A percentile compares a stretch with the other conserved stretches of the same genome.
phyloP scores from a whole-genome alignment of 2,113 vertebrate genomes.

The Saccopteryx leptura region DNA sequence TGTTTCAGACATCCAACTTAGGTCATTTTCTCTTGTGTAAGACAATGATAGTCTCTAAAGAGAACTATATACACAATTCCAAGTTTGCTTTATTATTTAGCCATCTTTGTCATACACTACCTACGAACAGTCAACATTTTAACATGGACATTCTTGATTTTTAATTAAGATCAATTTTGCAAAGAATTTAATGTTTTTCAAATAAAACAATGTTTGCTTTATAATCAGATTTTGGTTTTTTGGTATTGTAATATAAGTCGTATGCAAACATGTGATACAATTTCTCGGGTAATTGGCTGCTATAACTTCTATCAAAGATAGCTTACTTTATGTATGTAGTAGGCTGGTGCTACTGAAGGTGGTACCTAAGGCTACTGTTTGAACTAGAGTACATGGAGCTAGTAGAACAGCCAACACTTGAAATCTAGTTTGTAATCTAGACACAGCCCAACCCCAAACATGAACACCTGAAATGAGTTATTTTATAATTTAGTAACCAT shows the following conservation, averaged over 20 bases:
- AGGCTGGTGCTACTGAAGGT: background rate
- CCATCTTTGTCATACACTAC: constrained; percentile 82
- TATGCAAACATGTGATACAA: background rate
- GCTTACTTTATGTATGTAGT: background rate
- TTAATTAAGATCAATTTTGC: constrained; percentile 60
- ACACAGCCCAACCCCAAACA: background rate
- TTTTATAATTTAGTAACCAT: background rate
- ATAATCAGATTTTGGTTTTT: constrained; percentile 74
- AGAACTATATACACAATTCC: constrained; percentile 80
- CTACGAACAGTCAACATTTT: constrained; percentile 68
- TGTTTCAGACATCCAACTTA: constrained; percentile 90
- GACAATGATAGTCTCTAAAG: constrained; percentile 88
- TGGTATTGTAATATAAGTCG: constrained; percentile 9
- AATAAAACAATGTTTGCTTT: constrained; percentile 42
- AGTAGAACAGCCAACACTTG: background rate
- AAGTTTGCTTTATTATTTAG: constrained; percentile 71
- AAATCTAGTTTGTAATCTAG: constrained; percentile 51
- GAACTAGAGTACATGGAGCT: background rate
- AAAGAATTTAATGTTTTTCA: constrained; percentile 6
- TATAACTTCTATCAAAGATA: constrained; percentile 80
- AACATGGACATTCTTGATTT: constrained; percentile 1
- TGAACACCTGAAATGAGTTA: background rate
- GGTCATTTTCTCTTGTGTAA: constrained; percentile 87
- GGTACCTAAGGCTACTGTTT: constrained; percentile 23
- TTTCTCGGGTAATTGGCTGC: constrained; percentile 63